A percentile compares a stretch with the other conserved stretches of the same genome.
These are phyloP conservation scores for Lichenostomus cassidix DNA, from an alignment of 2,113 vertebrate species.

Conservation along the genomic window DNA sequence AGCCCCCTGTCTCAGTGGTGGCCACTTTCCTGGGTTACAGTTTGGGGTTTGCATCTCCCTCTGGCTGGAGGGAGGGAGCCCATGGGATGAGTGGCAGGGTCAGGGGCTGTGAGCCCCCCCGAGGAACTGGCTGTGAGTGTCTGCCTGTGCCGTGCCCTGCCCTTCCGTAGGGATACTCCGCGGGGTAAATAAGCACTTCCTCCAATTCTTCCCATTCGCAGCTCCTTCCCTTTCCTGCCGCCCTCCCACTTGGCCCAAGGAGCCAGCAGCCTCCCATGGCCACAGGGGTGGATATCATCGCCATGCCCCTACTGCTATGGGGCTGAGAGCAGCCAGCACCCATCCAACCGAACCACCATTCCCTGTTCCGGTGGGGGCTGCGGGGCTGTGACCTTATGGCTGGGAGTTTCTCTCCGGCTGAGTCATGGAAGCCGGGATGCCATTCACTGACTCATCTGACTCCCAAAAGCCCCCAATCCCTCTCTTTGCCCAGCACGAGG, in stretches of 20 bases:
- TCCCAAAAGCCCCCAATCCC: not conserved
- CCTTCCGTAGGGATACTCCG: conserved; percentile 35
- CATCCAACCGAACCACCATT: not conserved
- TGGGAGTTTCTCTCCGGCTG: not conserved
- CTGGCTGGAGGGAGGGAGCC: not conserved
- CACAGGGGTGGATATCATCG: accelerated
- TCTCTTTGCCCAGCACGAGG: accelerated
- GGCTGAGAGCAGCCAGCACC: not conserved
- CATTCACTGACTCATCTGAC: not conserved
- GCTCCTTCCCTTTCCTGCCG: conserved; percentile 62
- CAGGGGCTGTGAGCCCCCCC: not conserved
- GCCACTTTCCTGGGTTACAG: not conserved
- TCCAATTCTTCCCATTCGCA: conserved; percentile 51
- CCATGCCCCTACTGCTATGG: accelerated
- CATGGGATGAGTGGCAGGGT: not conserved
- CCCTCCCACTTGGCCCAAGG: conserved; percentile 12
- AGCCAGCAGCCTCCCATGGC: not conserved
- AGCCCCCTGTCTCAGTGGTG: not conserved
- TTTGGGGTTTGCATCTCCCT: not conserved
- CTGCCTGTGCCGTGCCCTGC: not conserved
- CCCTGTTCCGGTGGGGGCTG: not conserved
- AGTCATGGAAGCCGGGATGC: not conserved
- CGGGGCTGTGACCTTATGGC: not conserved
- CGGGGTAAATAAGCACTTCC: conserved; percentile 60
- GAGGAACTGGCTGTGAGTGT: not conserved